Percentiles rank a stretch among this genome's conserved stretches.
Conservation (phyloP, 2,113 vertebrate genomes). For the Chionomys nivalis region DNA sequence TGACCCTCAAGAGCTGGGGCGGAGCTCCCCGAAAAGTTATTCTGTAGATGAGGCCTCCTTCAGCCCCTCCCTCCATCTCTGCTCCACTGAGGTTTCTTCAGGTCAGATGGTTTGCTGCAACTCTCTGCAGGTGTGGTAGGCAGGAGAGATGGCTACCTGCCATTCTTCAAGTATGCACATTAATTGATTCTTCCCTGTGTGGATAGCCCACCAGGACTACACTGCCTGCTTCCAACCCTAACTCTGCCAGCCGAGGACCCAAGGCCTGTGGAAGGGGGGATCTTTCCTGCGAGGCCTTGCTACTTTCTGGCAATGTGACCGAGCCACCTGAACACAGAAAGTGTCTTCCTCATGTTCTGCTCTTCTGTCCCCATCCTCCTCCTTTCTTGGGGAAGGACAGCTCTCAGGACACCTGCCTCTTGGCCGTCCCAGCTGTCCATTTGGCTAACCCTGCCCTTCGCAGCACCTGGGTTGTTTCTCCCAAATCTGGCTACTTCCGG, state of each 20-base stretch:
- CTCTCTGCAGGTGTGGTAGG: fast-evolving
- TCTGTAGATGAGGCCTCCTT: not conserved
- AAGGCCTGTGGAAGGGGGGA: not conserved
- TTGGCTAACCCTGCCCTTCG: too few species aligned
- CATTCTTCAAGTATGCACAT: not conserved
- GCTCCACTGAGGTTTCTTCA: not conserved
- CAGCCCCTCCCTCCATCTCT: not conserved
- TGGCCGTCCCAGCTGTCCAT: not conserved
- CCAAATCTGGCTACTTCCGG: not conserved
- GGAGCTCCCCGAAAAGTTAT: not conserved
- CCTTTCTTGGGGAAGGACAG: not conserved
- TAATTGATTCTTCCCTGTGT: not conserved
- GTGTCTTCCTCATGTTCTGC: not conserved
- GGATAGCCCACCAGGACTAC: not conserved
- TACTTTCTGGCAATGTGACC: not conserved
- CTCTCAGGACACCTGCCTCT: not conserved
- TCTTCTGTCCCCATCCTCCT: too few species aligned
- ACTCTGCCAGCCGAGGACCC: not conserved
- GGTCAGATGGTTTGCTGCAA: too few species aligned
- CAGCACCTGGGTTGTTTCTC: not conserved
- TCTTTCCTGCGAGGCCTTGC: not conserved
- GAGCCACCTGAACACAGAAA: not conserved
- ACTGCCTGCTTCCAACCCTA: not conserved
- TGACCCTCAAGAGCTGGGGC: not conserved
- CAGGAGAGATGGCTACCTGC: not conserved